Percentiles rank a stretch among this genome's conserved stretches.
Evolutionary conservation across 2,797 vertebrate species (phyloP).

Genomic region (Poliocrania exsul): DNA sequence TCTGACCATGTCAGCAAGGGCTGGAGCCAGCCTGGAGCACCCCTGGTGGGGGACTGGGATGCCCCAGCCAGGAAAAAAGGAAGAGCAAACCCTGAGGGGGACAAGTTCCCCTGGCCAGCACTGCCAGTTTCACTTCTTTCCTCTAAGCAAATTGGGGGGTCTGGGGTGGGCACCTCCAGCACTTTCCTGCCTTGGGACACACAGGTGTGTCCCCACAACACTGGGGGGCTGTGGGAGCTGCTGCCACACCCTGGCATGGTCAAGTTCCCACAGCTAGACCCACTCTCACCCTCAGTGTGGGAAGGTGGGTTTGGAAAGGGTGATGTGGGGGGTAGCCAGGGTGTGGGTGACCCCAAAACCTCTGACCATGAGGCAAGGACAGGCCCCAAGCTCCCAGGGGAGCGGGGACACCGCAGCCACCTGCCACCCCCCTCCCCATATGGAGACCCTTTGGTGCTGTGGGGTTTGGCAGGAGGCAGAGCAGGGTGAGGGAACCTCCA

Average conservation of each 20-base stretch:
- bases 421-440: neutral
- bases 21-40: fast-evolving
- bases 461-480: neutral
- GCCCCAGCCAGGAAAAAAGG: neutral
- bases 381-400: neutral
- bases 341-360: neutral
- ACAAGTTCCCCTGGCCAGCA: fast-evolving
- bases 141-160: neutral
- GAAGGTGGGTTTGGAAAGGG: neutral
- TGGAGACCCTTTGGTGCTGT: neutral
- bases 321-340: neutral
- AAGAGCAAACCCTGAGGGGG: neutral
- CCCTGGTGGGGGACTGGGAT: too few relatives aligned
- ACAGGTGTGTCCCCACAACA: neutral
- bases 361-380: neutral
- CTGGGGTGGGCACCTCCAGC: fast-evolving
- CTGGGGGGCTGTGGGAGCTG: fast-evolving
- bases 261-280: neutral
- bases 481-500: neutral
- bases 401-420: fast-evolving
- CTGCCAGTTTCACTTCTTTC: constrained; percentile 17
- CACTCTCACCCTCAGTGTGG: neutral
- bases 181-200: neutral
- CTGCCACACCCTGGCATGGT: fast-evolving
- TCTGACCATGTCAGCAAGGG: fast-evolving